Percentiles rank a stretch among this genome's conserved stretches.
phyloP scores from a whole-genome alignment of 2,113 vertebrate species.

The Egretta garzetta region DNA sequence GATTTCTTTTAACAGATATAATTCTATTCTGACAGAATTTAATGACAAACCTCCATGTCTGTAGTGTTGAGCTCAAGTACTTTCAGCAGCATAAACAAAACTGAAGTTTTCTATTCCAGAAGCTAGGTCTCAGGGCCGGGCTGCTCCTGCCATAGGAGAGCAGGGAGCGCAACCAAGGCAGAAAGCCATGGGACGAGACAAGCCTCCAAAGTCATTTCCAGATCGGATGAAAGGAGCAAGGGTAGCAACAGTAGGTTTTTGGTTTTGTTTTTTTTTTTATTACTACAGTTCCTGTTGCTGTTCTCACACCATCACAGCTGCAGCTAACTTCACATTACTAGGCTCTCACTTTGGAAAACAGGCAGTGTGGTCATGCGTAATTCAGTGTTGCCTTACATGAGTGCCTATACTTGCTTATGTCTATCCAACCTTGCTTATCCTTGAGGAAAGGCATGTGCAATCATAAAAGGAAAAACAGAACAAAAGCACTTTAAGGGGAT shows the following conservation, averaged over 20 bases:
- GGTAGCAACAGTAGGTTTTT: neutral
- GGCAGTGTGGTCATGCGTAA: neutral
- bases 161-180: neutral
- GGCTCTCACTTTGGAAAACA: neutral
- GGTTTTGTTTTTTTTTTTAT: neutral
- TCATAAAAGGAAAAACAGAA: neutral
- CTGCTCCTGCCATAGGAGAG: neutral
- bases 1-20: neutral
- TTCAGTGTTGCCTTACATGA: neutral
- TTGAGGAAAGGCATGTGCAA: neutral
- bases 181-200: neutral
- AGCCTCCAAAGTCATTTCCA: neutral
- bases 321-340: neutral
- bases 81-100: neutral
- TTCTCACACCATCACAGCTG: neutral
- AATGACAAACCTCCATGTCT: neutral
- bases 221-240: neutral
- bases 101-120: neutral
- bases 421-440: neutral
- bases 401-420: neutral
- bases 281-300: neutral
- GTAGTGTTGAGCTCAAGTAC: neutral
- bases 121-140: neutral
- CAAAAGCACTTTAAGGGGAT: neutral
- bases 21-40: neutral